Conservation (phyloP, 1,140 invertebrate genomes). For the Luehdorfia chinensis region DNA sequence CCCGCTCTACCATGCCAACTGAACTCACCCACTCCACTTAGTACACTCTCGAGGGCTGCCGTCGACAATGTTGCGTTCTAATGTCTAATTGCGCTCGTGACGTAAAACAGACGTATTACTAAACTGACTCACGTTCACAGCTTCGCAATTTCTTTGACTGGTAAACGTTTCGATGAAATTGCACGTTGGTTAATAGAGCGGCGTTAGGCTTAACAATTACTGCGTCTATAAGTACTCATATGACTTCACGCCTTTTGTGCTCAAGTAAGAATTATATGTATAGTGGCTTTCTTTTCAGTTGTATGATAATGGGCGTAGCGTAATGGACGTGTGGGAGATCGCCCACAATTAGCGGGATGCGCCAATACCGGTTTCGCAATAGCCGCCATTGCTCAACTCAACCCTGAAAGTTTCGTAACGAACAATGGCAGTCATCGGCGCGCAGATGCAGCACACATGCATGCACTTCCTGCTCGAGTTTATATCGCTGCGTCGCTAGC, state of each 20-base stretch:
- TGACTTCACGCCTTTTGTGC: not conserved
- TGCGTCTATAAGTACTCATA: too few relatives aligned
- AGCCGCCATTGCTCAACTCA: slow-evolving; percentile 65
- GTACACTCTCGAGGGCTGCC: too few relatives aligned
- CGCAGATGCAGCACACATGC: slow-evolving; percentile 71
- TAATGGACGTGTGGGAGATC: slow-evolving; percentile 43
- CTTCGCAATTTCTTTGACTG: slow-evolving; percentile 39
- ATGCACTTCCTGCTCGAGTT: slow-evolving; percentile 73
- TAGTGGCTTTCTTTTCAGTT: not conserved
- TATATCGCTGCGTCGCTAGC: slow-evolving; percentile 55
- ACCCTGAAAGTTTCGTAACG: slow-evolving; percentile 73
- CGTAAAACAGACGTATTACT: slow-evolving; percentile 35
- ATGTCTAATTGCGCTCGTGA: slow-evolving; percentile 27
- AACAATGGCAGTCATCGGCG: slow-evolving; percentile 67
- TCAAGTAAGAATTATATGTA: too few relatives aligned
- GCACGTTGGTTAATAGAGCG: not conserved
- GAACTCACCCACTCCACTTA: too few relatives aligned
- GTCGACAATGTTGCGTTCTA: too few relatives aligned
- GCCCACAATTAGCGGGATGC: slow-evolving; percentile 69
- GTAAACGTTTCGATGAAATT: too few relatives aligned
- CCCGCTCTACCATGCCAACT: too few relatives aligned
- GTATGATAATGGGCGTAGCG: not conserved
- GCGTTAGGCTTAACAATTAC: too few relatives aligned
- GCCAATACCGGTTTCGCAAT: slow-evolving; percentile 57
- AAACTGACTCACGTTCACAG: slow-evolving; percentile 46